Evolutionary conservation across 2,113 vertebrate genomes (phyloP).

Genomic region (Cichladusa arquata): DNA sequence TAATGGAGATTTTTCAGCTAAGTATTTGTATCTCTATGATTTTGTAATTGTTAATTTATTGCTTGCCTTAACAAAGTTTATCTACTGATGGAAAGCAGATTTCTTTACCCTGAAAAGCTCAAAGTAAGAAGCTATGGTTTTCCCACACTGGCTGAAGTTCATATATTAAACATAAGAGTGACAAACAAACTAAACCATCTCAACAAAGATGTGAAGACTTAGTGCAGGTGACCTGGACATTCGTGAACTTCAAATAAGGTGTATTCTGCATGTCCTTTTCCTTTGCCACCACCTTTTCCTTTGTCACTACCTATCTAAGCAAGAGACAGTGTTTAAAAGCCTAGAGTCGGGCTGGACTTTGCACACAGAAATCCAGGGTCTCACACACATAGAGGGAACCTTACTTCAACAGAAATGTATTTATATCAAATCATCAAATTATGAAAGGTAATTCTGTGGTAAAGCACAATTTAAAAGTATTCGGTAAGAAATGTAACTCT

Average conservation of each 20-base stretch:
- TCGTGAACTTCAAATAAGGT: not conserved
- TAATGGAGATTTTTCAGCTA: not conserved
- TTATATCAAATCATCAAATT: constrained; percentile 42
- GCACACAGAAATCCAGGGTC: not conserved
- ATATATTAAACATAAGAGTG: not conserved
- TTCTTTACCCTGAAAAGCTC: not conserved
- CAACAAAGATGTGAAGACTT: not conserved
- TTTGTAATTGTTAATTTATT: not conserved
- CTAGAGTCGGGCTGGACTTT: not conserved
- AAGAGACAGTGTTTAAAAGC: not conserved
- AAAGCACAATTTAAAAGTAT: constrained; percentile 41
- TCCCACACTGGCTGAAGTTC: constrained; percentile 12
- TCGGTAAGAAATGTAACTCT: not conserved
- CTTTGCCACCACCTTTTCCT: not conserved
- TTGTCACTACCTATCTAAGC: not conserved
- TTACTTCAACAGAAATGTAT: not conserved
- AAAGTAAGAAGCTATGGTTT: not conserved
- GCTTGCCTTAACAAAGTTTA: not conserved
- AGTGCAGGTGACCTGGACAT: not conserved
- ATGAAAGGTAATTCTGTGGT: not conserved
- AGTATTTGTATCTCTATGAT: not conserved
- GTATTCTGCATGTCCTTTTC: not conserved
- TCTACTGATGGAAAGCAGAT: not conserved
- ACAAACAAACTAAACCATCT: not conserved
- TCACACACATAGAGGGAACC: not conserved